These are phyloP conservation scores for Anarsia innoxiella DNA, from an alignment of 2,888 invertebrate species.

Conservation along the genomic window DNA sequence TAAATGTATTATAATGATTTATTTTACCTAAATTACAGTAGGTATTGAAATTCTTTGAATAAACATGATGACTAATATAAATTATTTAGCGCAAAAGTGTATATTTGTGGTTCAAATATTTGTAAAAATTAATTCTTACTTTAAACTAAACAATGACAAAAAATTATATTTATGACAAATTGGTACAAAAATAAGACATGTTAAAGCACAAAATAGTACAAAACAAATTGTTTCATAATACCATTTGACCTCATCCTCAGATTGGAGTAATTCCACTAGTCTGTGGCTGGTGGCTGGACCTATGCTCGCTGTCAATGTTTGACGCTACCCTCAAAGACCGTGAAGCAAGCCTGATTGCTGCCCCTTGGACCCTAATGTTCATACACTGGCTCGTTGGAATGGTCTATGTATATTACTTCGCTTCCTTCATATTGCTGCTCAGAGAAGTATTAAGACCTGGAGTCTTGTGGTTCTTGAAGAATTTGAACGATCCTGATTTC, in stretches of 20 bases:
- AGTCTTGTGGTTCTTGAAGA: constrained; percentile 97
- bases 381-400: constrained; percentile 99
- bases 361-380: constrained; percentile 97
- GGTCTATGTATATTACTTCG: constrained; percentile 99
- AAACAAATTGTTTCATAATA: background rate
- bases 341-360: constrained; percentile 89
- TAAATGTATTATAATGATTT: too few species aligned
- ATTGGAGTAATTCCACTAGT: constrained; percentile 97
- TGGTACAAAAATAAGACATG: too few species aligned
- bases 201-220: background rate
- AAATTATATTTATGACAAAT: too few species aligned
- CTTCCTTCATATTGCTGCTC: constrained; percentile 93
- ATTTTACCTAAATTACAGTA: too few species aligned
- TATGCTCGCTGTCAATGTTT: constrained; percentile 95
- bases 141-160: too few species aligned
- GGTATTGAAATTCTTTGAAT: too few species aligned
- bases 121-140: too few species aligned
- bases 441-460: constrained; percentile 97
- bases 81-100: too few species aligned
- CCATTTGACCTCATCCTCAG: constrained; percentile 36
- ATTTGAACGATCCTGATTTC: constrained; percentile 99
- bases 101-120: too few species aligned
- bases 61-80: too few species aligned
- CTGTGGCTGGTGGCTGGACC: constrained; percentile 99
- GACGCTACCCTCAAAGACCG: constrained; percentile 92